phyloP scores from a whole-genome alignment of 2,113 vertebrate genomes.

The Elaphurus davidianus region DNA sequence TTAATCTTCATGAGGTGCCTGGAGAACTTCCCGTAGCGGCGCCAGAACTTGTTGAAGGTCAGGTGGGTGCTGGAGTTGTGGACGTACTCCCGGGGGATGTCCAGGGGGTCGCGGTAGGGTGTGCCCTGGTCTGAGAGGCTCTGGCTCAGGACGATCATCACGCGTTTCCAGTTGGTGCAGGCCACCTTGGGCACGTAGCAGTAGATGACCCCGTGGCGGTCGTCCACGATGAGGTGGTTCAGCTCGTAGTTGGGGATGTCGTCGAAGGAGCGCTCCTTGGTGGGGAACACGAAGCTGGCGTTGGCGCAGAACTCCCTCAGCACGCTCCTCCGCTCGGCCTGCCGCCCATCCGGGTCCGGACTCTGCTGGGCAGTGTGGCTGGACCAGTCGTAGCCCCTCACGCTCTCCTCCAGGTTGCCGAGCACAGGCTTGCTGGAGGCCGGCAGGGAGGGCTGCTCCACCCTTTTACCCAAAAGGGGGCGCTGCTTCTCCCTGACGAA shows the following conservation, averaged over 20 bases:
- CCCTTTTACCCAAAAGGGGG: conserved; percentile 17
- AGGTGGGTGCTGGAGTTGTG: conserved; percentile 96
- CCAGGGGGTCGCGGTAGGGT: conserved; percentile 91
- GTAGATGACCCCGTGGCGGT: conserved; percentile 96
- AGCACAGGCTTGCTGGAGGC: conserved; percentile 82
- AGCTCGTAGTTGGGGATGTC: conserved; percentile 98
- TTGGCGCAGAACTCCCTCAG: conserved; percentile 89
- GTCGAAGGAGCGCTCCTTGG: conserved; percentile 94
- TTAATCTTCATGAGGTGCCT: conserved; percentile 98
- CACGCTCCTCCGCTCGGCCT: conserved; percentile 85
- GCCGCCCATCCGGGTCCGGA: conserved; percentile 84
- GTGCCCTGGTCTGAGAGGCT: conserved; percentile 89
- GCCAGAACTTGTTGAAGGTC: conserved; percentile 98
- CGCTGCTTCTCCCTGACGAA: conserved; percentile 78
- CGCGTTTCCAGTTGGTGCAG: conserved; percentile 98
- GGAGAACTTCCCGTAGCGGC: conserved; percentile 93
- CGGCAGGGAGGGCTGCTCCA: conserved; percentile 69
- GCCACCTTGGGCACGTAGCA: conserved; percentile 99
- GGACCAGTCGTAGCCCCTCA: conserved; percentile 93
- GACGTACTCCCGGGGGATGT: conserved; percentile 88
- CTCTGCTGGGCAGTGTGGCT: conserved; percentile 80
- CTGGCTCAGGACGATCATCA: conserved; percentile 97
- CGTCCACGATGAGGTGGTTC: conserved; percentile 97
- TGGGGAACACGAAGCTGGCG: conserved; percentile 88
- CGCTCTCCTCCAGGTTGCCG: conserved; percentile 84